Conservation (phyloP, 2,113 vertebrate genomes). For the Emydocephalus ijimae region DNA sequence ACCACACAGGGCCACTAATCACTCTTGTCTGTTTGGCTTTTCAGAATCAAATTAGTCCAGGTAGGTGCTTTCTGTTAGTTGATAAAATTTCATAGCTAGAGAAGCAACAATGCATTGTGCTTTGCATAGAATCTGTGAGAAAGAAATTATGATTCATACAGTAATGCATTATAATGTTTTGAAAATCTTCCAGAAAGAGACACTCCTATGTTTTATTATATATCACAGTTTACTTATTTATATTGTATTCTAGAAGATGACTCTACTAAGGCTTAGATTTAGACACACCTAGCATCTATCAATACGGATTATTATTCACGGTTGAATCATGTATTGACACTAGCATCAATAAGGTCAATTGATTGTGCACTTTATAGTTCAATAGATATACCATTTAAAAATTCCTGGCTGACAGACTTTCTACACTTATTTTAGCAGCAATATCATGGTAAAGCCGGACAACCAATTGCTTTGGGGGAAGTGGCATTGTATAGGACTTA, state of each 20-base stretch:
- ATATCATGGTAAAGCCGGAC: neutral
- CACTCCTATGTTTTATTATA: neutral
- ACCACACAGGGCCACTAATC: neutral
- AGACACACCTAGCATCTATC: neutral
- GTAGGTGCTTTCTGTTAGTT: neutral
- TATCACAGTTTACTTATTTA: neutral
- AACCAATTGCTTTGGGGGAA: neutral
- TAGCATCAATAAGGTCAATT: neutral
- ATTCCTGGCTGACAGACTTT: neutral
- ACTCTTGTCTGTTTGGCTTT: neutral
- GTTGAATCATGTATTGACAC: neutral
- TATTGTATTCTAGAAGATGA: neutral
- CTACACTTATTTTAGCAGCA: neutral
- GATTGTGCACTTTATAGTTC: neutral
- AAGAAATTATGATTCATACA: neutral
- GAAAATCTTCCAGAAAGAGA: neutral
- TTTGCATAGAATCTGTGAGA: neutral
- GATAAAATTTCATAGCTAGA: neutral
- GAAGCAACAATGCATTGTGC: neutral
- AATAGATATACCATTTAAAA: neutral
- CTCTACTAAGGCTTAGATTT: neutral
- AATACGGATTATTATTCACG: neutral
- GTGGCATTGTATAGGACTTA: neutral
- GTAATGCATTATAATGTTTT: neutral
- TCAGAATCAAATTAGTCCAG: neutral